A percentile compares a stretch with the other conserved stretches of the same genome.
Conservation (phyloP, 2,888 invertebrate genomes). For the Ferrisia virgata region DNA sequence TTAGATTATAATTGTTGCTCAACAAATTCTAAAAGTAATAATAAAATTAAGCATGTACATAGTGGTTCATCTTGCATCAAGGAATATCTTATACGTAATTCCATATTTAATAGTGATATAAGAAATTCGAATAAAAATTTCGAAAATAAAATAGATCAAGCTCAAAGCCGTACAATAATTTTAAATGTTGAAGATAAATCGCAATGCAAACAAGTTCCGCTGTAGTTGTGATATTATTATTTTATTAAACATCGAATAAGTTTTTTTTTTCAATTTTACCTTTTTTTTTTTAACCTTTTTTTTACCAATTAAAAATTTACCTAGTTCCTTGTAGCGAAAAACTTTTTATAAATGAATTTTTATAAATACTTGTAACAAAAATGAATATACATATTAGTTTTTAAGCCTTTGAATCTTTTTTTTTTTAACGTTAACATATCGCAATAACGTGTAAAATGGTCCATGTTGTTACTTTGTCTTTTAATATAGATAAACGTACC, state of each 20-base stretch:
- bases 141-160: conserved; percentile 15
- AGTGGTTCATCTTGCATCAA: background rate
- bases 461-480: background rate
- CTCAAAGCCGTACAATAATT: conserved; percentile 28
- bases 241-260: background rate
- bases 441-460: background rate
- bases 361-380: background rate
- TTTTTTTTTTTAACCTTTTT: background rate
- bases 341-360: background rate
- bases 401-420: background rate
- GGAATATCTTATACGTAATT: conserved; percentile 6
- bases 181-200: conserved; percentile 35
- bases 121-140: background rate
- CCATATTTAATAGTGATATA: background rate
- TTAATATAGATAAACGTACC: background rate
- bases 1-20: conserved; percentile 26
- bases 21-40: background rate
- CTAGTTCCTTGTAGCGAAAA: background rate
- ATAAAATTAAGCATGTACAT: background rate
- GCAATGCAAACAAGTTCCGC: conserved; percentile 37
- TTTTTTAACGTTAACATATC: background rate
- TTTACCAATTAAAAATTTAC: background rate
- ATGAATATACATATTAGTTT: too few relatives aligned
- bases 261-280: background rate
- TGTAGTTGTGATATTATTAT: conserved; percentile 30